Evolutionary conservation across 2,797 vertebrate genomes (phyloP).

Genomic region (Corythornis leucogaster): DNA sequence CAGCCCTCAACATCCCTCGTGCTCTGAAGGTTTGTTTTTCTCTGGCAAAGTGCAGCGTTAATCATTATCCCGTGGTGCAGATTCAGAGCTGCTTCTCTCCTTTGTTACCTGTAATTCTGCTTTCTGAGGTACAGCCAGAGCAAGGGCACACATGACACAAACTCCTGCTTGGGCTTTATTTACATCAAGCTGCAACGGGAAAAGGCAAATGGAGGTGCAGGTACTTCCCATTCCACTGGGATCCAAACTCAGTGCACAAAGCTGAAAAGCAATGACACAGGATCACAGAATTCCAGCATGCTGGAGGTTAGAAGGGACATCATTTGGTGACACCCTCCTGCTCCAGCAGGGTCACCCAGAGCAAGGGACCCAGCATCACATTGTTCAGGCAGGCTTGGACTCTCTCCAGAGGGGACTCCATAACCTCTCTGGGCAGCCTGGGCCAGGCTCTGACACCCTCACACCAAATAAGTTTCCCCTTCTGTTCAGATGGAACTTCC

Average conservation of each 20-base stretch:
- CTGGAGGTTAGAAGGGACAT: neutral
- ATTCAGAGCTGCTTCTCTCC: neutral
- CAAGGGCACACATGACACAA: accelerated
- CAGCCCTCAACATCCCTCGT: neutral
- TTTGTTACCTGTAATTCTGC: neutral
- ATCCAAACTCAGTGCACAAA: neutral
- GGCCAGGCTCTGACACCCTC: neutral
- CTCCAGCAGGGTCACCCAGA: neutral
- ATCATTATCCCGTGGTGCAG: neutral
- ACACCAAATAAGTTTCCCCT: neutral
- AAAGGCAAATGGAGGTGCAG: neutral
- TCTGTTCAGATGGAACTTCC: neutral
- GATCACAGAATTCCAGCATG: neutral
- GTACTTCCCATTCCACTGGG: neutral
- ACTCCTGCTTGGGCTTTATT: neutral
- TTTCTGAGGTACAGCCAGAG: neutral
- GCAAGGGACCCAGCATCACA: neutral
- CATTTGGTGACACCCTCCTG: neutral
- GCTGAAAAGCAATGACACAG: neutral
- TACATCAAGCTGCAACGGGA: neutral
- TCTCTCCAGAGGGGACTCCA: neutral
- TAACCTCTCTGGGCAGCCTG: neutral
- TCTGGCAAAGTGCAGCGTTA: neutral
- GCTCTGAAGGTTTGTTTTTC: neutral
- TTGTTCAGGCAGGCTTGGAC: neutral